Base-by-base conservation (phyloP, 1,140 invertebrate genomes). In the Episyrphus balteatus region DNA sequence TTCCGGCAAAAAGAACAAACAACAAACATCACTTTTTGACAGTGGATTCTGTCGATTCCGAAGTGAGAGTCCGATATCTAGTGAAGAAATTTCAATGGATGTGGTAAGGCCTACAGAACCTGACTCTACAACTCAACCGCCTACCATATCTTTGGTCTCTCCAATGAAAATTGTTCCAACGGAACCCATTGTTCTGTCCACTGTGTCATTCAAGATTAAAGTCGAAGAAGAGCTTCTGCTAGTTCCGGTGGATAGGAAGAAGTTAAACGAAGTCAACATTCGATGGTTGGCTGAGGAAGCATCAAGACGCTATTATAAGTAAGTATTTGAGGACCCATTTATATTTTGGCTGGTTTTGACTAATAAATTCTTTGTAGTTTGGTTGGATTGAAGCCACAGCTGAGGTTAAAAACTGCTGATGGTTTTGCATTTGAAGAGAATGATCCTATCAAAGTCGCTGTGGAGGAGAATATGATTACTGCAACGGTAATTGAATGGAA, bases 201-300 rank as follows among this genome's bases (percentile, higher is more conserved):
- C 61, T 6, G 51, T 64, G 12, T 66, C 76, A 0, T 74, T 83
- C 3, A 79, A 80, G 61, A 75, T 83, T 0, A 72, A 76, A 52
- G 73, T 83, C 19, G 71, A 79, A 53, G 75, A 80, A 34, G 81
- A 78, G 59, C 55, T 79, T 2, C 69, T 82, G 44, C 57, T 82
- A 34, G 76, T 84, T 44, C 80, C 81, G 0, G 59, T 83, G 12
- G 74, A 75, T 21, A 58, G 75, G 32, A 73, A 76, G 12, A 75
- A 73, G 42, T 67, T 78, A 17, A 74, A 77, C 46, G 75, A 69
- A 36, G 66, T 75, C 48, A 80, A 75, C 49, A 79, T 83, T 54
- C 73, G 72, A 48, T 85, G 82, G 82, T 68, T 86, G 47, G 75
- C 79, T 34, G 75, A 81, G 37, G 80, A 85, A 71, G 75, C 81